Base-by-base conservation (phyloP, 2,888 invertebrate species). In the Caradrina kadenii region DNA sequence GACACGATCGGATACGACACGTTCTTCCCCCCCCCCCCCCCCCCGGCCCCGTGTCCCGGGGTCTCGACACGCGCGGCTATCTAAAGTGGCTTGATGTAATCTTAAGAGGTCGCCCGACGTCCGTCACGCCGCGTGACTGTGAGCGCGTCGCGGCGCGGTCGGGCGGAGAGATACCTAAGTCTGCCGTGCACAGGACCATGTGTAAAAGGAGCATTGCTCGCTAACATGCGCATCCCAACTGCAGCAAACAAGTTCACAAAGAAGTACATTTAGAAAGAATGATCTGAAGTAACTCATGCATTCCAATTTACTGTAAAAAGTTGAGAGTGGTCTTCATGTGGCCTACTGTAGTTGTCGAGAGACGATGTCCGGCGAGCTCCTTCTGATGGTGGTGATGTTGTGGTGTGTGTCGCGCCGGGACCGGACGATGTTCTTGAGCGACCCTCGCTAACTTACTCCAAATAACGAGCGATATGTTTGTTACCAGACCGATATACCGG, bases 21-120 rank as follows among this genome's bases (percentile, higher is more conserved):
- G 22, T 39, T 17, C 19, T 35, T 56, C 45, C 19, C 35, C 60
- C 22, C 48, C 35, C 26, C 26, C 7, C 21, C 5, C 10, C 0
- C 64, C 35, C 35, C 31, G 31, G 8, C 22, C 49, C 15, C 15
- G 22, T 5, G 17, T 1, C 21, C n/a, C 26, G 1, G 53, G 39
- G 13, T 17, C 26, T 45, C 17, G 42, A 55, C 63, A 49, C 60
- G 65, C 52, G 65, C 73, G 60, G 35, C 53, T 77, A 64, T 72
- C 71, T 71, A 64, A 76, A 79, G 80, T 73, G 73, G 71, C 63
- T 67, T 58, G 79, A 76, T 73, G 79, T 80, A 76, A 85, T 83
- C 75, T 76, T 75, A 63, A 73, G 63, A 76, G 81, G 72, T 82
- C 75, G 70, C 62, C 54, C 58, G 66, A 73, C 69, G 79, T 62